Evolutionary conservation across 2,888 invertebrate species (phyloP), one percentile per base, ranked within the genome.

Genomic region (Oeneis ivallda): DNA sequence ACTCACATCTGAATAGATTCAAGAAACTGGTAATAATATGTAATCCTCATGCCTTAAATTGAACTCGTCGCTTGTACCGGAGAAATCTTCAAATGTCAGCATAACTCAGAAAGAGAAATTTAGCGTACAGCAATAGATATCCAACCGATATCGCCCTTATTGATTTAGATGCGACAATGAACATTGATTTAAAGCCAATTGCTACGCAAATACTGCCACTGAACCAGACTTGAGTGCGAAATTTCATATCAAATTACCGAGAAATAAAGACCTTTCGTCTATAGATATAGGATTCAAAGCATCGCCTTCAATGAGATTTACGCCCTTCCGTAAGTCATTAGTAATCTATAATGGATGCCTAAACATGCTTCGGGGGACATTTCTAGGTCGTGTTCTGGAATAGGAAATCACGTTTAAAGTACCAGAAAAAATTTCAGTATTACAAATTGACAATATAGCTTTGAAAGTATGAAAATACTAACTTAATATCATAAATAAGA

Each of bases 121-220:
- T 19, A 19, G 50, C 41, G 19, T 52, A 19, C 26, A 50, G 17
- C 41, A 61, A 26, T 26, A 26, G 26, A 26, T 47, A 58, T 61
- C 50, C n/a, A 15, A 37, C 13, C 32, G 61, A 54, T 60, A 65
- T 54, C 60, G 41, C 37, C 47, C 32, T 53, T 64, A 65, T 65
- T 70, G 70, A 70, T 67, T 71, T 70, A 67, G 68, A 70, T 67
- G 65, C 43, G 52, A 64, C 69, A 68, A 67, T 66, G 64, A 70
- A 67, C 62, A 60, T 64, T 69, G 71, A 72, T 72, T 72, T 66
- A 50, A 47, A 67, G 64, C 67, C 67, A 58, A 65, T 62, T 65
- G 49, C 45, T 63, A 62, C 62, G 53, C 54, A 64, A 69, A 58
- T 64, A 64, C 66, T 52, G 52, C 56, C 45, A 64, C 56, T 43